These are phyloP conservation scores for Cyprinella venusta DNA, from an alignment of 2,797 vertebrate species.

Conservation along the genomic window DNA sequence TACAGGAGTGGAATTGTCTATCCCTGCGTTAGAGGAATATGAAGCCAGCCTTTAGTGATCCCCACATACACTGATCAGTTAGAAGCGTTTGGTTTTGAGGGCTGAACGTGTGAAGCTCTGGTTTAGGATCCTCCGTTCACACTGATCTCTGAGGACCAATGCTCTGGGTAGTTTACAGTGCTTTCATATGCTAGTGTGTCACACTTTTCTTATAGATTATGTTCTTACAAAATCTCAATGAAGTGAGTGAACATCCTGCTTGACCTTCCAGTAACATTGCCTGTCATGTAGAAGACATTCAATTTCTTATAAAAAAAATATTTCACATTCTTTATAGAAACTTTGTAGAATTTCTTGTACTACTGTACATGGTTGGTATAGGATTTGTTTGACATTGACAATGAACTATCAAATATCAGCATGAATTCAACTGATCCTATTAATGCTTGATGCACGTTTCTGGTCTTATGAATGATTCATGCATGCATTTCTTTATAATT, in stretches of 20 bases:
- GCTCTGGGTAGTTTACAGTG: neutral
- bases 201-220: neutral
- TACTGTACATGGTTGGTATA: neutral
- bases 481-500: neutral
- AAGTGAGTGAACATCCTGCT: neutral
- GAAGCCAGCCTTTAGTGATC: neutral
- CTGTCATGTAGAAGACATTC: neutral
- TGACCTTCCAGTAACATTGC: neutral
- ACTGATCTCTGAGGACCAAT: neutral
- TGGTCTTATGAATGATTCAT: neutral
- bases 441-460: neutral
- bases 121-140: neutral
- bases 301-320: neutral
- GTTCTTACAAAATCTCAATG: neutral
- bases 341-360: neutral
- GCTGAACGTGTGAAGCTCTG: neutral
- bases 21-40: too few species aligned
- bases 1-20: too few species aligned
- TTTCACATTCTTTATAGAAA: neutral
- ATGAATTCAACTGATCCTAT: neutral
- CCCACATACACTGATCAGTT: neutral
- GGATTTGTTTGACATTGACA: neutral
- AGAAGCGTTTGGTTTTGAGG: neutral
- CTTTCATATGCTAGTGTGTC: neutral
- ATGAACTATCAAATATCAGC: neutral